Conservation (phyloP, 2,888 invertebrate species). For the Darwinula stevensoni region DNA sequence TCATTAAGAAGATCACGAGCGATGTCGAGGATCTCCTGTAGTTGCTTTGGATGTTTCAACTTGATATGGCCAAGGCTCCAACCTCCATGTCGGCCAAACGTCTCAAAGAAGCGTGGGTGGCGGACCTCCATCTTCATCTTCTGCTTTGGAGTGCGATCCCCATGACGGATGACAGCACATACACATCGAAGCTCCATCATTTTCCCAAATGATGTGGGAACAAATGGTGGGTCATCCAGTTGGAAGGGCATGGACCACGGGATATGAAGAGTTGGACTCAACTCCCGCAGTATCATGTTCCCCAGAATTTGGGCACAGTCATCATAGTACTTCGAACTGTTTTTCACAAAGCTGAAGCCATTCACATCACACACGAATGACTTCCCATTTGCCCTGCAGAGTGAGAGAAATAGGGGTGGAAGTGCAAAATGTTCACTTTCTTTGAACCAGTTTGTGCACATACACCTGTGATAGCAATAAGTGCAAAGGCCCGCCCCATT, state of each 20-base stretch:
- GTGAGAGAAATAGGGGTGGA: too few relatives aligned
- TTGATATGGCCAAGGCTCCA: slow-evolving; percentile 87
- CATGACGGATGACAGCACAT: slow-evolving; percentile 87
- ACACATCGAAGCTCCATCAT: slow-evolving; percentile 85
- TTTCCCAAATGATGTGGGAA: slow-evolving; percentile 94
- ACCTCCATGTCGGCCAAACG: slow-evolving; percentile 91
- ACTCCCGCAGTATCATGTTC: slow-evolving; percentile 79
- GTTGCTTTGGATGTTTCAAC: slow-evolving; percentile 80
- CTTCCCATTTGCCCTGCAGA: slow-evolving; percentile 70
- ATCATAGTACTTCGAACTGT: slow-evolving; percentile 97
- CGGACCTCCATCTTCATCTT: slow-evolving; percentile 99
- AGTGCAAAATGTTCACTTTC: too few relatives aligned
- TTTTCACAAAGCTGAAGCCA: slow-evolving; percentile 98
- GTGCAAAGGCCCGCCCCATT: too few relatives aligned
- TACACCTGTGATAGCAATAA: too few relatives aligned
- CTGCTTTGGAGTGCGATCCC: slow-evolving; percentile 96
- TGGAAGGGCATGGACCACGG: slow-evolving; percentile 95
- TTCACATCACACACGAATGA: slow-evolving; percentile 99
- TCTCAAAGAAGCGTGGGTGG: slow-evolving; percentile 88
- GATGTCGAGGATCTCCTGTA: slow-evolving; percentile 91
- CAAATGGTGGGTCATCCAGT: slow-evolving; percentile 90
- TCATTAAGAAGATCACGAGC: slow-evolving; percentile 65
- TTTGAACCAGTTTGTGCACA: too few relatives aligned
- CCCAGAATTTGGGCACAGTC: slow-evolving; percentile 95
- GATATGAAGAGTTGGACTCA: slow-evolving; percentile 82